These are phyloP conservation scores for Aphelenchoides besseyi DNA, from an alignment of 1,140 invertebrate species.

Conservation along the genomic window DNA sequence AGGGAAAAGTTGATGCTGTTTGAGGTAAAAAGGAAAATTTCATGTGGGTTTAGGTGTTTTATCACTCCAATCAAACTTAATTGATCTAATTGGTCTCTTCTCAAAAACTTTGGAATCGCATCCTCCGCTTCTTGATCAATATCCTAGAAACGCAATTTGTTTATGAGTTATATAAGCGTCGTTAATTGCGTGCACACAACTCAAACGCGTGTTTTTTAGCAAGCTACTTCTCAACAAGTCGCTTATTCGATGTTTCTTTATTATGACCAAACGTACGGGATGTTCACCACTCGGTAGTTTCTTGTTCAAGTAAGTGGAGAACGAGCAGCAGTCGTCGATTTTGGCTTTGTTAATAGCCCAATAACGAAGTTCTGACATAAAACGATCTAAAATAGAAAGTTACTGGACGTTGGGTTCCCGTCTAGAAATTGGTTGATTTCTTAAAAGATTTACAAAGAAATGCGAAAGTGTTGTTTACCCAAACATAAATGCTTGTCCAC, in stretches of 20 bases:
- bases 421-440: neutral
- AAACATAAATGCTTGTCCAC: constrained; percentile 62
- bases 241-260: constrained; percentile 1
- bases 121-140: constrained; percentile 8
- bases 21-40: neutral
- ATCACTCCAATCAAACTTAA: constrained; percentile 35
- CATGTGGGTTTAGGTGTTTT: too few species aligned
- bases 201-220: neutral
- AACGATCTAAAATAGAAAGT: too few species aligned
- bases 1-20: neutral
- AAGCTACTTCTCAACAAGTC: constrained; percentile 10
- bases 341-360: constrained; percentile 60
- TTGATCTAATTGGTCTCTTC: constrained; percentile 41
- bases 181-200: neutral
- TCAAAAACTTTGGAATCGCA: constrained; percentile 29
- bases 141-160: constrained; percentile 11
- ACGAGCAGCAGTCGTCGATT: constrained; percentile 62
- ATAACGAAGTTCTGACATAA: constrained; percentile 55
- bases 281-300: constrained; percentile 36
- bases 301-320: constrained; percentile 57
- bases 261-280: constrained; percentile 30
- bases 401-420: too few species aligned
- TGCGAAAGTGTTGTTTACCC: too few species aligned
- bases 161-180: neutral
- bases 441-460: constrained; percentile 59